phyloP scores from a whole-genome alignment of 2,888 invertebrate species.

The Acrocyrtus sp. region DNA sequence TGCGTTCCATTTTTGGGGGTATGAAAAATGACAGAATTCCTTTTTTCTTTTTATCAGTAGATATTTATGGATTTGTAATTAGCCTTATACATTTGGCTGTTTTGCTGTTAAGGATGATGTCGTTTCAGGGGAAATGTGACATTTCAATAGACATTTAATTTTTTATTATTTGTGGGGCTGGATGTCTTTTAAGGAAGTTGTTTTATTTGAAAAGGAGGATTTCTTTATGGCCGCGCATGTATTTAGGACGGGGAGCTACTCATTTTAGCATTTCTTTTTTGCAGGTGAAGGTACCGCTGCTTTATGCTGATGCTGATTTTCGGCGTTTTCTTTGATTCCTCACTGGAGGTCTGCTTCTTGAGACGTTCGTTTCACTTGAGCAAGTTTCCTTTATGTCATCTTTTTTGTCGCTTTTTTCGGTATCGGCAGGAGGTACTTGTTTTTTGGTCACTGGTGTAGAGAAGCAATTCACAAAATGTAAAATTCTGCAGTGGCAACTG shows the following conservation, averaged over 20 bases:
- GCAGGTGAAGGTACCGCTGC: not conserved
- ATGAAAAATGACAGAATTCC: constrained; percentile 3
- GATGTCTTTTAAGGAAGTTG: not conserved
- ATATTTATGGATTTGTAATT: constrained; percentile 47
- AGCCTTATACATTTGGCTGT: constrained; percentile 29
- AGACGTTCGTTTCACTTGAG: constrained; percentile 33
- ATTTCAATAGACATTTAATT: constrained; percentile 51
- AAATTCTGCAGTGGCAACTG: too few relatives aligned
- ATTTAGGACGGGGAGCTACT: too few relatives aligned
- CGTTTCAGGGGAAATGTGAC: constrained; percentile 41
- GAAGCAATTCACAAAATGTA: too few relatives aligned
- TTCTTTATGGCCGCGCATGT: too few relatives aligned
- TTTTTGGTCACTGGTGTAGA: too few relatives aligned
- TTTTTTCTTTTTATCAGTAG: constrained; percentile 3
- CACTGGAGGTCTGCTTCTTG: too few relatives aligned
- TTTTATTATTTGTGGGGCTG: constrained; percentile 5
- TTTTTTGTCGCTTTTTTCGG: constrained; percentile 3
- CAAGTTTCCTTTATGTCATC: constrained; percentile 34
- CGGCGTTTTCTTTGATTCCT: not conserved
- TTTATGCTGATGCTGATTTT: too few relatives aligned
- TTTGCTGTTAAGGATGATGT: constrained; percentile 24
- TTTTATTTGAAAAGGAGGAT: too few relatives aligned
- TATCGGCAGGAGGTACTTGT: too few relatives aligned
- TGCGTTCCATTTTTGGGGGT: constrained; percentile 43
- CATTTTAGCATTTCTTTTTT: too few relatives aligned